Evolutionary conservation across 2,797 vertebrate species (phyloP).

Genomic region (Schizopygopsis malacanthus): DNA sequence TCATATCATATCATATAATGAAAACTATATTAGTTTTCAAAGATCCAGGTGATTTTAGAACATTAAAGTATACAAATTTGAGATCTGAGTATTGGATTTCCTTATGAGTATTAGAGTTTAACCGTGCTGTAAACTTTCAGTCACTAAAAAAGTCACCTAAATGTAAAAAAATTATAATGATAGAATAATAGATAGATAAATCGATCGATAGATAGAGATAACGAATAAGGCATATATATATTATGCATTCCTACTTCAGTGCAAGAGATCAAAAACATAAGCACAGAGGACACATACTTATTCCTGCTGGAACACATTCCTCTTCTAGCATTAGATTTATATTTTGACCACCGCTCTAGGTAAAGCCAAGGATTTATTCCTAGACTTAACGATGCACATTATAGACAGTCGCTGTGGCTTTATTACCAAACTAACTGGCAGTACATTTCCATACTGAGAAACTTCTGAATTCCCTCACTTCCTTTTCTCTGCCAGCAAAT

Average conservation of each 20-base stretch:
- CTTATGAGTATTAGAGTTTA: background rate
- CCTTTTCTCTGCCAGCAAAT: conserved; percentile 58
- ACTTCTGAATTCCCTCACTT: conserved; percentile 61
- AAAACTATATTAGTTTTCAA: too few species aligned
- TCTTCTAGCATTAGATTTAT: background rate
- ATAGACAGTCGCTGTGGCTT: background rate
- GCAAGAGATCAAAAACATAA: background rate
- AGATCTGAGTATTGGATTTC: background rate
- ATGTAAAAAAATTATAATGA: background rate
- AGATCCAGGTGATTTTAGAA: background rate
- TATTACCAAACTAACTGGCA: conserved; percentile 7
- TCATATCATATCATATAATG: too few species aligned
- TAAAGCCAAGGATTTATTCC: background rate
- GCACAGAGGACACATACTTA: background rate
- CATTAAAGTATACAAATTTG: background rate
- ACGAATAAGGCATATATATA: background rate
- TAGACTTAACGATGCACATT: background rate
- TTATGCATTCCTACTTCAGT: background rate
- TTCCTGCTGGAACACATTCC: background rate
- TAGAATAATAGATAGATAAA: too few species aligned
- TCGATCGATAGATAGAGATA: too few species aligned
- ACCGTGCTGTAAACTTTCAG: background rate
- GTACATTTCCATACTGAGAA: background rate
- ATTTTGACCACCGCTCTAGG: background rate
- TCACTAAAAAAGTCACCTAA: background rate